A percentile compares a stretch with the other conserved stretches of the same genome.
These are phyloP conservation scores for Hirtodrosophila alboralis DNA, from an alignment of 2,888 invertebrate genomes.

Conservation along the genomic window DNA sequence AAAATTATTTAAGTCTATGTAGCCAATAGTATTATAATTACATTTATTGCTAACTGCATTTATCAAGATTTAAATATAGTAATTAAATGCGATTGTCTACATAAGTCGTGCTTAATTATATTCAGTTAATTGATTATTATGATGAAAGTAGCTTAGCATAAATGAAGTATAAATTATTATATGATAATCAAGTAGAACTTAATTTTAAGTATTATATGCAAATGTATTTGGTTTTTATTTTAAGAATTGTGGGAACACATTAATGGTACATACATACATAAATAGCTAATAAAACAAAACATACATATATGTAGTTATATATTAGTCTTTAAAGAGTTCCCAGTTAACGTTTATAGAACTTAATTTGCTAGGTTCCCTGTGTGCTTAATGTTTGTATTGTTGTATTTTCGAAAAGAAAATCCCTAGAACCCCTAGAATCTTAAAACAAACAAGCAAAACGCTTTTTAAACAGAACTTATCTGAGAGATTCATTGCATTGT, in stretches of 20 bases:
- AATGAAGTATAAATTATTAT: constrained; percentile 1
- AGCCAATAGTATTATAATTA: not conserved
- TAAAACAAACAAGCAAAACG: not conserved
- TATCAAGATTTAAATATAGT: not conserved
- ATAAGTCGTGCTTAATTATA: not conserved
- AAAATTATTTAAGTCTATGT: constrained; percentile 6
- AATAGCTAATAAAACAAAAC: constrained; percentile 1
- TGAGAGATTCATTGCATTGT: constrained; percentile 4
- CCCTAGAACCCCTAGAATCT: not conserved
- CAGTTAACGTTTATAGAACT: too few species aligned
- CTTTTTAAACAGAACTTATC: not conserved
- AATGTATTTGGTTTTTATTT: constrained; percentile 20
- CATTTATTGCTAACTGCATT: not conserved
- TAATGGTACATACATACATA: not conserved
- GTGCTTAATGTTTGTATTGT: not conserved
- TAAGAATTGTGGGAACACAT: constrained; percentile 1
- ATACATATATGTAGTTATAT: not conserved
- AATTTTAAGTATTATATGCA: constrained; percentile 15
- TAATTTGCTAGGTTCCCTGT: too few species aligned
- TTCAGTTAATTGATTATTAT: constrained; percentile 7
- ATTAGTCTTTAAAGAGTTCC: too few species aligned
- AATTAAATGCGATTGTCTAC: not conserved
- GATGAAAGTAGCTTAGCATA: constrained; percentile 4
- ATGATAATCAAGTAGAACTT: constrained; percentile 7
- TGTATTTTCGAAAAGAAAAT: not conserved